phyloP scores from a whole-genome alignment of 1,140 invertebrate species.

The Vanessa atalanta region DNA sequence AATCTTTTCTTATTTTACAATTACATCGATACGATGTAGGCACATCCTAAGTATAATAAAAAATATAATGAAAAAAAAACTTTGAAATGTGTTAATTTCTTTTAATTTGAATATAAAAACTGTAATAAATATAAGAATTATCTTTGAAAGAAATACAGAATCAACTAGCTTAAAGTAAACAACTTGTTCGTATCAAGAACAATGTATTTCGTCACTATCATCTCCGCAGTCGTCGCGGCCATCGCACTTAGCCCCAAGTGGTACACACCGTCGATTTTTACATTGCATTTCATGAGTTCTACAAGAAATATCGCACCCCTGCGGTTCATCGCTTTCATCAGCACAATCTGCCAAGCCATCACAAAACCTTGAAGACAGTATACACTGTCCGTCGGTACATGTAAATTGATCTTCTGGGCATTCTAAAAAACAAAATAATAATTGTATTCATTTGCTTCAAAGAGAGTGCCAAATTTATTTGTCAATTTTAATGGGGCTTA shows the following conservation, averaged over 20 bases:
- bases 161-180: not conserved
- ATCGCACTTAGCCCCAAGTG: slow-evolving; percentile 54
- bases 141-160: not conserved
- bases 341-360: slow-evolving; percentile 91
- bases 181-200: slow-evolving; percentile 53
- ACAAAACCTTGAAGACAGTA: slow-evolving; percentile 90
- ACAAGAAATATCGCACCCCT: slow-evolving; percentile 83
- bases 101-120: slow-evolving; percentile 14
- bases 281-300: slow-evolving; percentile 72
- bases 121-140: slow-evolving; percentile 16
- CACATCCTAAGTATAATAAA: no score
- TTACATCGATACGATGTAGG: no score
- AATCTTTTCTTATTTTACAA: no score
- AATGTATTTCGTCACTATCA: slow-evolving; percentile 83
- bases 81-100: not conserved
- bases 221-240: slow-evolving; percentile 54
- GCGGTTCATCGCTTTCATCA: slow-evolving; percentile 90
- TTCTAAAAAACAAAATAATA: slow-evolving; percentile 51
- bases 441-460: not conserved
- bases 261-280: slow-evolving; percentile 83
- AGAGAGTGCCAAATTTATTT: not conserved
- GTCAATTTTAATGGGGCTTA: not conserved
- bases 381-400: slow-evolving; percentile 86
- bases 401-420: slow-evolving; percentile 74
- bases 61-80: no score